These are phyloP conservation scores for Lindbergichthys nudifrons DNA, from an alignment of 2,797 vertebrate genomes.

Conservation along the genomic window DNA sequence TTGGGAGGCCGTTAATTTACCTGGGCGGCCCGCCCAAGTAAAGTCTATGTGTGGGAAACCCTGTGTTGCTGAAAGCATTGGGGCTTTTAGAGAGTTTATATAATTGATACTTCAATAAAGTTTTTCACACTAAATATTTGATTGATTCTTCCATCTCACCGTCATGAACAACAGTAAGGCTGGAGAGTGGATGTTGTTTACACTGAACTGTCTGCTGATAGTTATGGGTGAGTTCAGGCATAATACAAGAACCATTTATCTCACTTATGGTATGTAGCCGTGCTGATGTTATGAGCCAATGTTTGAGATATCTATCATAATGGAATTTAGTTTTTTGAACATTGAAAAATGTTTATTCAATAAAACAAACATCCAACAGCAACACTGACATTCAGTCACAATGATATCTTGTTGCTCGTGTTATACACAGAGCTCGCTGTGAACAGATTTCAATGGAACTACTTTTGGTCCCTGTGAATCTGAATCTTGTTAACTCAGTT, in stretches of 20 bases:
- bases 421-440: background rate
- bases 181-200: slow-evolving; percentile 38
- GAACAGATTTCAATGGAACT: background rate
- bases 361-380: background rate
- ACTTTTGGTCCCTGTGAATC: background rate
- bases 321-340: background rate
- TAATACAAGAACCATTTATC: slow-evolving; percentile 2
- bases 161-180: slow-evolving; percentile 24
- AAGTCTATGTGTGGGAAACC: too few relatives aligned
- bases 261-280: background rate
- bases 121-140: slow-evolving; percentile 21
- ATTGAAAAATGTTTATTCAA: background rate
- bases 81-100: slow-evolving; percentile 6
- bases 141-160: slow-evolving; percentile 36
- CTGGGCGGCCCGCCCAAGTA: too few relatives aligned
- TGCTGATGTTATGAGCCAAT: background rate
- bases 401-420: background rate
- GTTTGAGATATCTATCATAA: background rate
- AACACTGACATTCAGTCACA: background rate
- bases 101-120: slow-evolving; percentile 22
- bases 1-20: too few relatives aligned
- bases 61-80: slow-evolving; percentile 17
- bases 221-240: background rate
- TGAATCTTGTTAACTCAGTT: background rate
- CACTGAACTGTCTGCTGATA: background rate